Conservation (phyloP, 2,113 vertebrate species). For the Garra rufa region DNA sequence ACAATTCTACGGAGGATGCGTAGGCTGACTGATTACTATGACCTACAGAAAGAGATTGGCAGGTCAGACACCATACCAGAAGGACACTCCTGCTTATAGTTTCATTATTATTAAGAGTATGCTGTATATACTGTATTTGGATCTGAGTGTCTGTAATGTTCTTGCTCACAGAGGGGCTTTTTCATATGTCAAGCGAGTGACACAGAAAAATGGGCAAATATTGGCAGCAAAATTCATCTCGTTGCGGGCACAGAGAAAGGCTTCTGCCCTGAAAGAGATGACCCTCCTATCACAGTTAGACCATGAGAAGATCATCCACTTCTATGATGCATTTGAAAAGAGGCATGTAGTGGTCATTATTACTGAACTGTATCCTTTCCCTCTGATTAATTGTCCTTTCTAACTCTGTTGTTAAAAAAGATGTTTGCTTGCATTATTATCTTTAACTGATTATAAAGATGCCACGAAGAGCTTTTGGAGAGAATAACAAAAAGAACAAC, state of each 20-base stretch:
- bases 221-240: conserved; percentile 89
- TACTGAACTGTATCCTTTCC: conserved; percentile 90
- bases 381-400: neutral
- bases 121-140: conserved; percentile 5
- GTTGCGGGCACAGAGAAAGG: conserved; percentile 83
- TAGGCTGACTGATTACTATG: conserved; percentile 87
- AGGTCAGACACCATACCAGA: conserved; percentile 72
- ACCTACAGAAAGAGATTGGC: conserved; percentile 91
- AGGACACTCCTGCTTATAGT: neutral
- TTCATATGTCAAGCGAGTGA: conserved; percentile 89
- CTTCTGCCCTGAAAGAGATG: conserved; percentile 81
- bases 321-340: conserved; percentile 94
- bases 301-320: conserved; percentile 84
- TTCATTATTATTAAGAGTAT: neutral
- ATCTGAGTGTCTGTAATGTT: neutral
- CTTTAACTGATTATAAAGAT: conserved; percentile 77
- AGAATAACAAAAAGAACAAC: conserved; percentile 85
- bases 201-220: conserved; percentile 85
- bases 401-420: neutral
- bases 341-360: conserved; percentile 87
- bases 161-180: conserved; percentile 85
- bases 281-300: conserved; percentile 86
- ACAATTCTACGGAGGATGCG: conserved; percentile 84
- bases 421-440: conserved; percentile 28
- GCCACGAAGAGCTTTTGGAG: conserved; percentile 90